phyloP scores from a whole-genome alignment of 2,113 vertebrate genomes.

The Hydropotes inermis region DNA sequence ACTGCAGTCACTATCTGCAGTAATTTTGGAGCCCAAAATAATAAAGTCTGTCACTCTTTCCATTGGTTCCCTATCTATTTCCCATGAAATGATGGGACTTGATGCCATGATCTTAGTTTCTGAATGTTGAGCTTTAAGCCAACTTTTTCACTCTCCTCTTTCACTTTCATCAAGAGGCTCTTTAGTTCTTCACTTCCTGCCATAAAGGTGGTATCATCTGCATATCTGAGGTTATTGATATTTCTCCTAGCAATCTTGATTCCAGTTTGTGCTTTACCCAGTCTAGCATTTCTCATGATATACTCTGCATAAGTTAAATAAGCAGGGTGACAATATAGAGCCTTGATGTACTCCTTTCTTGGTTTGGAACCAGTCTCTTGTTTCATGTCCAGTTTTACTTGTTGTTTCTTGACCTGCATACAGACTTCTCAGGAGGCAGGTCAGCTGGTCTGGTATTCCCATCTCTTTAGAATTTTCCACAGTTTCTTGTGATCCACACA shows the following conservation, averaged over 20 bases:
- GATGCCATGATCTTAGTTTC: neutral
- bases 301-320: neutral
- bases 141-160: neutral
- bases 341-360: neutral
- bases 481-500: neutral
- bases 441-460: neutral
- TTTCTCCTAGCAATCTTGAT: neutral
- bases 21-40: neutral
- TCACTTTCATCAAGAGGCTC: neutral
- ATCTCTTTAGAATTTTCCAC: neutral
- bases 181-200: neutral
- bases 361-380: neutral
- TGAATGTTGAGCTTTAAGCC: neutral
- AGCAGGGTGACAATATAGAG: neutral
- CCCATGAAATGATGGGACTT: neutral
- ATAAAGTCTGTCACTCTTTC: neutral
- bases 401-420: neutral
- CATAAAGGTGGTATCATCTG: neutral
- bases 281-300: neutral
- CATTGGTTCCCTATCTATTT: neutral
- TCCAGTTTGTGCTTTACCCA: neutral
- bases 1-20: neutral
- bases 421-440: neutral
- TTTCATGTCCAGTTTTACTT: neutral
- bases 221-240: neutral